These are phyloP conservation scores for Apamea monoglypha DNA, from an alignment of 2,888 invertebrate species.

Conservation along the genomic window DNA sequence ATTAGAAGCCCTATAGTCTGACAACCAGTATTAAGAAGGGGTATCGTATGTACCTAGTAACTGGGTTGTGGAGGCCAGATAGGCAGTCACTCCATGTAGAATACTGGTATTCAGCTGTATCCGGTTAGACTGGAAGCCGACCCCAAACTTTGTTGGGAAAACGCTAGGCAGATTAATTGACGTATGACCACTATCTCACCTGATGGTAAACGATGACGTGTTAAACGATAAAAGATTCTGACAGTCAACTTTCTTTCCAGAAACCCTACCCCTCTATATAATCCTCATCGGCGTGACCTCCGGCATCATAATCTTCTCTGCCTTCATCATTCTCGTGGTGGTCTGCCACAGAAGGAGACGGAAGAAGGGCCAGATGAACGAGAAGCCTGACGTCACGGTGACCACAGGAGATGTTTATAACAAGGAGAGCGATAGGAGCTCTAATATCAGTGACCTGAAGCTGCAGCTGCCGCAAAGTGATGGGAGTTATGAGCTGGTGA, in stretches of 20 bases:
- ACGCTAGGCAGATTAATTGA: too few species aligned
- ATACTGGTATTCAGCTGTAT: too few species aligned
- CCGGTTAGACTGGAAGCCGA: too few species aligned
- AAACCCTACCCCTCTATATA: conserved; percentile 94
- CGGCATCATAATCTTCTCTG: conserved; percentile 95
- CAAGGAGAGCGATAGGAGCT: conserved; percentile 96
- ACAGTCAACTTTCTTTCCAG: conserved; percentile 80
- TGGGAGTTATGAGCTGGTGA: conserved; percentile 94
- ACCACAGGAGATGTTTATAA: conserved; percentile 88
- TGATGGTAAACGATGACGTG: too few species aligned
- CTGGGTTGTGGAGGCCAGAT: too few species aligned
- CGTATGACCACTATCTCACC: too few species aligned
- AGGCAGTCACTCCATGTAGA: too few species aligned
- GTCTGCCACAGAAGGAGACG: conserved; percentile 93
- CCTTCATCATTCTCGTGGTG: conserved; percentile 95
- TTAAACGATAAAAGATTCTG: background rate
- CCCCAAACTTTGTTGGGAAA: too few species aligned
- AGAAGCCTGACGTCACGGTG: conserved; percentile 91
- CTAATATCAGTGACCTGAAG: conserved; percentile 97
- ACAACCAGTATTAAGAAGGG: too few species aligned
- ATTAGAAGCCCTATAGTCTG: too few species aligned
- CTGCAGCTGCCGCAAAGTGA: conserved; percentile 96
- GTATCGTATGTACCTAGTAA: too few species aligned
- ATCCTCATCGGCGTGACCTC: conserved; percentile 96
- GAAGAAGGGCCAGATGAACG: conserved; percentile 88